Evolutionary conservation across 2,113 vertebrate species (phyloP), one percentile per base, ranked within the genome.

Genomic region (Laticauda laticaudata): DNA sequence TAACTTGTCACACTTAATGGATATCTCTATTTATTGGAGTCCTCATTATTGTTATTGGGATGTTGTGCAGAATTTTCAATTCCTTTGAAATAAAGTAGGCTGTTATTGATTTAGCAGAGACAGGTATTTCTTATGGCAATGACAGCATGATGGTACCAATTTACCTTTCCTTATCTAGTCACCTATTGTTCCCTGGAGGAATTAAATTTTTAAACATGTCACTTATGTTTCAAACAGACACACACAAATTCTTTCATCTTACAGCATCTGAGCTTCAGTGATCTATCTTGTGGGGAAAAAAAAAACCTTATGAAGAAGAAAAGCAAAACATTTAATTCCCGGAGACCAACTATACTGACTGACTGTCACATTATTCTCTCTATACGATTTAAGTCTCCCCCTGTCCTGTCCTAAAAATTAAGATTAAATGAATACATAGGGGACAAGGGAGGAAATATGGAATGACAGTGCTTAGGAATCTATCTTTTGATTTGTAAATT

Each of bases 321-420:
- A 53, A 94, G 57, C 89, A 53, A 95, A 91, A 91, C 51, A 93
- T 24, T 91, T 92, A 89, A 3, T 55, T 89, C 48, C 14, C 91
- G 59, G 87, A 86, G 90, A 2, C 91, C 95, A 91, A 64, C 95
- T 92, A 21, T 14, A 91, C 81, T 39, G 90, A 92, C 91, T 39
- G 93, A 94, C 92, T 94, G 90, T 91, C 92, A 87, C 4, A 2
- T 91, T 95, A 29, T 93, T 95, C 59, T 92, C 92, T 24, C 54
- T 8, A 90, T 91, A 75, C 56, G 54, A 87, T 91, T 93, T 92
- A 91, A 48, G 18, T 9, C 7, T 81, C 3, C 75, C 75, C 75
- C 18, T 21, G 7, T 39, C 34, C 34, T 9, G 15, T 15, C 75
- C 75, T 39, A 43, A 81, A 81, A 43, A 1, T 20, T 64, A 90